Percentiles rank a stretch among this genome's conserved stretches.
Evolutionary conservation across 1,140 invertebrate genomes (phyloP).

Genomic region (Bradysia coprophila): DNA sequence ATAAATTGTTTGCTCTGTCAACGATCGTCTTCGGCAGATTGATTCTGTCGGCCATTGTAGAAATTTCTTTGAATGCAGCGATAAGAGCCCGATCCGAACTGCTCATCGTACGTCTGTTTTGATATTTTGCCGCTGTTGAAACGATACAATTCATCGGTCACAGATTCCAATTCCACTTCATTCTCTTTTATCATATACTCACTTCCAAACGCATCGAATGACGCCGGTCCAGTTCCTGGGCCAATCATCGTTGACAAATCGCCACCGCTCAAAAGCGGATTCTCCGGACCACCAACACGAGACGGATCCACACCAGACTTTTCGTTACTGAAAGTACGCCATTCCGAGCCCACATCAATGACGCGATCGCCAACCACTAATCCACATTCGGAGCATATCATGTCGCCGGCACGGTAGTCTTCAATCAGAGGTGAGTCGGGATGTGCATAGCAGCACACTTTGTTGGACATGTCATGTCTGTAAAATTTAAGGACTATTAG

Average conservation of each 20-base stretch:
- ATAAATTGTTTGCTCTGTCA: constrained; percentile 87
- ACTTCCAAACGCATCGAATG: constrained; percentile 57
- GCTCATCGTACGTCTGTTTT: constrained; percentile 82
- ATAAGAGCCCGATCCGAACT: constrained; percentile 86
- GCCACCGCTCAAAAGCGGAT: constrained; percentile 85
- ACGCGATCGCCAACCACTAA: constrained; percentile 97
- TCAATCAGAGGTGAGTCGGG: constrained; percentile 91
- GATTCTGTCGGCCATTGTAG: constrained; percentile 93
- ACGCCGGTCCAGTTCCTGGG: constrained; percentile 67
- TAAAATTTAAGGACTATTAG: too few relatives aligned
- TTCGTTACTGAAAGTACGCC: constrained; percentile 99
- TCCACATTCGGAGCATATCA: constrained; percentile 98
- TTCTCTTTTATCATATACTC: too few relatives aligned
- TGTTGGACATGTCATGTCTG: constrained; percentile 30
- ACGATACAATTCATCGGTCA: neutral
- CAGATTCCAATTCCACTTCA: too few relatives aligned
- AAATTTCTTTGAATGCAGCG: constrained; percentile 93
- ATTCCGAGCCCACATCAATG: constrained; percentile 99
- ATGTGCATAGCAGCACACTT: constrained; percentile 80
- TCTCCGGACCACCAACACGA: constrained; percentile 95
- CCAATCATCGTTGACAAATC: constrained; percentile 97
- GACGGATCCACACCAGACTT: constrained; percentile 92
- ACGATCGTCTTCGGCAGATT: constrained; percentile 90
- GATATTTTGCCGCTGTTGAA: constrained; percentile 57
- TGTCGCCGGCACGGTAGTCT: constrained; percentile 96